Conservation (phyloP, 2,888 invertebrate species). For the Eupithecia insigniata region DNA sequence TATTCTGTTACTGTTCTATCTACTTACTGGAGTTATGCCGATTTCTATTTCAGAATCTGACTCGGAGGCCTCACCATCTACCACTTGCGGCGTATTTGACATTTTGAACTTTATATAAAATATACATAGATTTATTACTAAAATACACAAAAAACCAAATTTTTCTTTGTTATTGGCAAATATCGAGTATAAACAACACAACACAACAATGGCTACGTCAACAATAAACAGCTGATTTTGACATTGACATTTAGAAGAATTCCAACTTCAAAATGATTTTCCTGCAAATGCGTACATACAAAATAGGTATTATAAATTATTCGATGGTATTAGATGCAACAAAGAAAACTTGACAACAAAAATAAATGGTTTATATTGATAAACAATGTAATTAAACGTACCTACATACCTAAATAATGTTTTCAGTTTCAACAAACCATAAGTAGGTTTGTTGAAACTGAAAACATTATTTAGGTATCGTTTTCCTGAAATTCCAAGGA, state of each 20-base stretch:
- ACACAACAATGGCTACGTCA: neutral
- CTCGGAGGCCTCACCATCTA: conserved; percentile 78
- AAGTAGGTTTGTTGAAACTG: too few species aligned
- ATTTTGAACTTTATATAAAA: neutral
- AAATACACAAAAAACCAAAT: neutral
- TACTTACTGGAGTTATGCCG: conserved; percentile 55
- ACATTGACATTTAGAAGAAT: neutral
- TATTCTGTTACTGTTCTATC: too few species aligned
- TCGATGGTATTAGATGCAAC: neutral
- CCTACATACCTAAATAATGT: neutral
- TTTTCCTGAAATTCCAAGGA: neutral
- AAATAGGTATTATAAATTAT: too few species aligned
- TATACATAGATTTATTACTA: neutral
- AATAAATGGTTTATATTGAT: neutral
- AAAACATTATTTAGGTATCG: too few species aligned
- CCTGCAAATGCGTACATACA: neutral
- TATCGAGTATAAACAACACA: too few species aligned
- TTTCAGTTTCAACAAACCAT: neutral
- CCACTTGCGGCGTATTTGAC: conserved; percentile 53
- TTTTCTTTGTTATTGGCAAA: neutral
- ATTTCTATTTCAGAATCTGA: conserved; percentile 77
- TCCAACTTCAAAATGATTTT: neutral
- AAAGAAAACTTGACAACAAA: too few species aligned
- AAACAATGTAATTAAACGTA: neutral
- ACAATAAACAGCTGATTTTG: conserved; percentile 10